Conservation (phyloP, 1,140 invertebrate genomes). For the Oncopeltus fasciatus region DNA sequence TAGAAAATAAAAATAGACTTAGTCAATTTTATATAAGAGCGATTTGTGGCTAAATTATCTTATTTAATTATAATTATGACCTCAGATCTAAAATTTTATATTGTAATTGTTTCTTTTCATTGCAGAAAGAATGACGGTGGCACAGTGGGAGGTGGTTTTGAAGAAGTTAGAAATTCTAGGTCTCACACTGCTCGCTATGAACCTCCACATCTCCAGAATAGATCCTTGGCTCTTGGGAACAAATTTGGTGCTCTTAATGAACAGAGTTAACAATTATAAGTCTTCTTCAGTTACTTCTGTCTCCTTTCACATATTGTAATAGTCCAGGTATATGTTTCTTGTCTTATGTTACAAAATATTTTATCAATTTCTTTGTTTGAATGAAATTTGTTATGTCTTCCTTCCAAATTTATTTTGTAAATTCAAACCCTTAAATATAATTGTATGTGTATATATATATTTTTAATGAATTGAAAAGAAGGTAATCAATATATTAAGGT, state of each 20-base stretch:
- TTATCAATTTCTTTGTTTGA: not conserved
- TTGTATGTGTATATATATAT: not conserved
- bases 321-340: not conserved
- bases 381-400: not conserved
- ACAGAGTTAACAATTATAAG: conserved; percentile 19
- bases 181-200: conserved; percentile 20
- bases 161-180: conserved; percentile 22
- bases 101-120: not conserved
- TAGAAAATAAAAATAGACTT: too few relatives aligned
- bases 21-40: too few relatives aligned
- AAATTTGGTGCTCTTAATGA: conserved; percentile 23
- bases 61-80: too few relatives aligned
- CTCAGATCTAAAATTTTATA: too few relatives aligned
- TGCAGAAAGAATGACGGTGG: conserved; percentile 12
- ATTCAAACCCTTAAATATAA: not conserved
- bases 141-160: conserved; percentile 21
- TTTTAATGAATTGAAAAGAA: not conserved
- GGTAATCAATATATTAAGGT: too few relatives aligned
- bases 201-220: conserved; percentile 10
- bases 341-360: not conserved
- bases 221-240: conserved; percentile 21
- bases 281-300: not conserved
- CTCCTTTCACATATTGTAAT: not conserved
- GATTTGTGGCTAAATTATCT: too few relatives aligned
- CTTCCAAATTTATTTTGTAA: not conserved